Conservation (phyloP, 2,113 vertebrate genomes). For the Malaclemys terrapin region DNA sequence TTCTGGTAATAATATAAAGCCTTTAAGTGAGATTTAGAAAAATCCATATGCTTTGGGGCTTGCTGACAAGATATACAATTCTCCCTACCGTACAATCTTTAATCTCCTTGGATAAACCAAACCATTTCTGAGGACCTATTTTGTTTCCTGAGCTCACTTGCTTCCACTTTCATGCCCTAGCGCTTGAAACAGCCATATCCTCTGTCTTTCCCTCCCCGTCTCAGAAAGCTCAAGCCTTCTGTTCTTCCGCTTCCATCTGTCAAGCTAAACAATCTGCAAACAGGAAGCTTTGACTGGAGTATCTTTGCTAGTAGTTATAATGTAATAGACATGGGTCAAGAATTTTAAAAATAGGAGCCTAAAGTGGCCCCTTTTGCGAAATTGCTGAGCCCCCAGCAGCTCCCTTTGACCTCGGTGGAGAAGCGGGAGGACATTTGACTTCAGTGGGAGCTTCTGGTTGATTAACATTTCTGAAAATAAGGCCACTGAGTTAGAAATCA, state of each 20-base stretch:
- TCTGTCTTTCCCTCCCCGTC: background rate
- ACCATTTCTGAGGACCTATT: conserved; percentile 36
- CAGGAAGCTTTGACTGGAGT: background rate
- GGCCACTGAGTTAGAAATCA: background rate
- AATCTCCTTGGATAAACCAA: conserved; percentile 54
- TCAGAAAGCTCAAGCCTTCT: conserved; percentile 3
- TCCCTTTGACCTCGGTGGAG: background rate
- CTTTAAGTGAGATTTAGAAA: conserved; percentile 26
- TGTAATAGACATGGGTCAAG: background rate
- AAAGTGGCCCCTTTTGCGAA: background rate
- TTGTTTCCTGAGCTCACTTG: conserved; percentile 54
- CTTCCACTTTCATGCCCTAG: conserved; percentile 39
- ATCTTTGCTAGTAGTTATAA: background rate
- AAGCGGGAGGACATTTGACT: background rate
- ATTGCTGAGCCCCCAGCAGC: background rate
- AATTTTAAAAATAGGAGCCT: background rate
- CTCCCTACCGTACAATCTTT: conserved; percentile 13
- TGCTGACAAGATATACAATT: conserved; percentile 29
- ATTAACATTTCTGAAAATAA: background rate
- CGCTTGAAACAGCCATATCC: conserved; percentile 30
- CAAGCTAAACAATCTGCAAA: background rate
- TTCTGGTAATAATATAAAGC: conserved; percentile 47
- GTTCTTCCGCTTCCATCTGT: background rate
- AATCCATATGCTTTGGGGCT: background rate
- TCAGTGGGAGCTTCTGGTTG: background rate